phyloP scores from a whole-genome alignment of 2,797 vertebrate genomes.

The Pteronotus mesoamericanus region DNA sequence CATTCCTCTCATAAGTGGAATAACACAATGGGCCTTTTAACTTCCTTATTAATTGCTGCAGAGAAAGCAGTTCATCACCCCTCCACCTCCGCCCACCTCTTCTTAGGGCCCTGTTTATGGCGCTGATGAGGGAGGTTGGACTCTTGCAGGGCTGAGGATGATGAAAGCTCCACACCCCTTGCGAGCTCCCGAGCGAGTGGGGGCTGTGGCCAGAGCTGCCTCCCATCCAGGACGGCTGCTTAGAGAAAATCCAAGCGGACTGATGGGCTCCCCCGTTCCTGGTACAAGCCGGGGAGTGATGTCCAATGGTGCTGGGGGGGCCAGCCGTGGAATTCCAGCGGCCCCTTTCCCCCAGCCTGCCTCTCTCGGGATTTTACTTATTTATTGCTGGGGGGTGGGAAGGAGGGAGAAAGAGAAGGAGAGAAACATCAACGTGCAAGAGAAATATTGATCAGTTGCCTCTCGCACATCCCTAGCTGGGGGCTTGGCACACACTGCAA shows the following conservation, averaged over 20 bases:
- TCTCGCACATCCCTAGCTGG: background rate
- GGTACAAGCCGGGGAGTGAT: slow-evolving; percentile 54
- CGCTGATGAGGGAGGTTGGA: background rate
- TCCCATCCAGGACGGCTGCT: slow-evolving; percentile 46
- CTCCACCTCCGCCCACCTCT: background rate
- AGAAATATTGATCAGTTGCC: background rate
- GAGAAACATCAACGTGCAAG: too few species aligned
- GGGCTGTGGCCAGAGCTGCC: slow-evolving; percentile 43
- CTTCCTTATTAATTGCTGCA: slow-evolving; percentile 43
- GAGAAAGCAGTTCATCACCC: slow-evolving; percentile 33
- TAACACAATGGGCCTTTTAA: slow-evolving; percentile 62
- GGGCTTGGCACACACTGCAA: background rate
- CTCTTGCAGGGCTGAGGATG: slow-evolving; percentile 31
- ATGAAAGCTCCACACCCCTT: background rate
- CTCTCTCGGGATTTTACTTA: background rate
- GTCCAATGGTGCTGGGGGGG: slow-evolving; percentile 28
- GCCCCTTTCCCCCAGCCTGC: background rate
- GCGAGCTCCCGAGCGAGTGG: background rate
- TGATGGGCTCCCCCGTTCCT: slow-evolving; percentile 54
- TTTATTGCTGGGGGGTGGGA: too few species aligned
- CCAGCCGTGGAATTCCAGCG: slow-evolving; percentile 49
- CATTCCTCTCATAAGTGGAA: slow-evolving; percentile 82
- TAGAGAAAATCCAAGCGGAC: slow-evolving; percentile 45
- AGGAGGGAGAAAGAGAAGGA: too few species aligned
- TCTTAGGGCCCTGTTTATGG: background rate